These are phyloP conservation scores for Capitella teleta DNA, from an alignment of 1,140 invertebrate genomes.

Conservation along the genomic window DNA sequence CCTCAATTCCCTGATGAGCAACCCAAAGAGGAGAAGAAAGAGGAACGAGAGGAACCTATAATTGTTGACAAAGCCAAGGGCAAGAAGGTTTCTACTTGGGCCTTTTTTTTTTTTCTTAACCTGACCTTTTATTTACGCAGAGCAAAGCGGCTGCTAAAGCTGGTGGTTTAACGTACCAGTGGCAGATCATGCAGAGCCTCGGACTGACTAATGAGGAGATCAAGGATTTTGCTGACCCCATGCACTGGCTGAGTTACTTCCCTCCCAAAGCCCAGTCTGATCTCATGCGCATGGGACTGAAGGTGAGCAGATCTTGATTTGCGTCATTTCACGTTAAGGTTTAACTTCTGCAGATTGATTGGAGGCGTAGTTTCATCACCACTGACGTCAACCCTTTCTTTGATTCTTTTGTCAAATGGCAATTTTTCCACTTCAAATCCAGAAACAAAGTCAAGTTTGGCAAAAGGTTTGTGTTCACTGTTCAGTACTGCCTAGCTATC, in stretches of 20 bases:
- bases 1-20: slow-evolving; percentile 69
- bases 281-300: slow-evolving; percentile 75
- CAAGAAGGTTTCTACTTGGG: slow-evolving; percentile 62
- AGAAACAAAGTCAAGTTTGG: slow-evolving; percentile 89
- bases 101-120: background rate
- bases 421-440: slow-evolving; percentile 79
- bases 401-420: slow-evolving; percentile 97
- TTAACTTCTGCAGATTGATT: slow-evolving; percentile 78
- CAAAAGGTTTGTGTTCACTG: slow-evolving; percentile 54
- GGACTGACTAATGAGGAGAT: slow-evolving; percentile 81
- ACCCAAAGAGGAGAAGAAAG: slow-evolving; percentile 30
- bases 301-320: too few relatives aligned
- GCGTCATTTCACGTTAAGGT: too few relatives aligned
- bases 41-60: slow-evolving; percentile 45
- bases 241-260: slow-evolving; percentile 84
- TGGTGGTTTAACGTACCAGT: slow-evolving; percentile 83
- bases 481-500: background rate
- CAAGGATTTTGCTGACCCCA: slow-evolving; percentile 76
- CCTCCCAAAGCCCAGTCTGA: slow-evolving; percentile 79
- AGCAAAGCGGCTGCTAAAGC: slow-evolving; percentile 94
- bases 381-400: slow-evolving; percentile 96
- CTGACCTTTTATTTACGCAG: slow-evolving; percentile 36
- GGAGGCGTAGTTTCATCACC: slow-evolving; percentile 92
- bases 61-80: slow-evolving; percentile 90
- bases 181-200: slow-evolving; percentile 95